Evolutionary conservation across 1,140 invertebrate species (phyloP).

Genomic region (Papilio dardanus): DNA sequence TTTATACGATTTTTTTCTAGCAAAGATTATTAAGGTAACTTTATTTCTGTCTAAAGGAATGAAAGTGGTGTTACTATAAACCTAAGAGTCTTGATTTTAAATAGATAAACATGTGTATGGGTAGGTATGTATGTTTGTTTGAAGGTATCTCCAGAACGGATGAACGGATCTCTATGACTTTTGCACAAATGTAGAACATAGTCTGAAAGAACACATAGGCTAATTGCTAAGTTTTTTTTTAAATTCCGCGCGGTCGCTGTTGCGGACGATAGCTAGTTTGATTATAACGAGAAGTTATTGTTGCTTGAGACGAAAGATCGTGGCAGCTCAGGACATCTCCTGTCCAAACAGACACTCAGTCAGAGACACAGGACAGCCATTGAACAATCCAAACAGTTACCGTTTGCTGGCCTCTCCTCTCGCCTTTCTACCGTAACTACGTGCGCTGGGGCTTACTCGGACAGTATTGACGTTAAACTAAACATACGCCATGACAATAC

Average conservation of each 20-base stretch:
- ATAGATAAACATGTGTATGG: too few species aligned
- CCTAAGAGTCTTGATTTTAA: too few species aligned
- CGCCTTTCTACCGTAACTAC: background rate
- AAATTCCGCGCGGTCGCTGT: too few species aligned
- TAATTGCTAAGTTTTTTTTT: too few species aligned
- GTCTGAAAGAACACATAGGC: too few species aligned
- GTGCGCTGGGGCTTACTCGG: background rate
- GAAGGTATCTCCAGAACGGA: too few species aligned
- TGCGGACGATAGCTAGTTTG: too few species aligned
- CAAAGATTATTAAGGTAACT: background rate
- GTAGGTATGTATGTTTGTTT: too few species aligned
- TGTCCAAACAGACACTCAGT: background rate
- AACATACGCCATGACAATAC: background rate
- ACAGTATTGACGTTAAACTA: background rate
- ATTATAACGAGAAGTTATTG: background rate
- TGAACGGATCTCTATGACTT: too few species aligned
- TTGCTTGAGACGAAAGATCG: background rate
- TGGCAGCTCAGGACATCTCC: background rate
- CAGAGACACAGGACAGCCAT: background rate
- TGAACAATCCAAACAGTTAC: constrained; percentile 5
- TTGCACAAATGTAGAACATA: too few species aligned
- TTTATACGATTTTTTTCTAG: background rate
- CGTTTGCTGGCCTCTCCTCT: background rate
- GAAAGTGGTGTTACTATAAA: background rate
- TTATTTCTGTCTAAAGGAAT: background rate